Base-by-base conservation (phyloP, 2,797 vertebrate genomes). In the Mormyrops boulengeri region DNA sequence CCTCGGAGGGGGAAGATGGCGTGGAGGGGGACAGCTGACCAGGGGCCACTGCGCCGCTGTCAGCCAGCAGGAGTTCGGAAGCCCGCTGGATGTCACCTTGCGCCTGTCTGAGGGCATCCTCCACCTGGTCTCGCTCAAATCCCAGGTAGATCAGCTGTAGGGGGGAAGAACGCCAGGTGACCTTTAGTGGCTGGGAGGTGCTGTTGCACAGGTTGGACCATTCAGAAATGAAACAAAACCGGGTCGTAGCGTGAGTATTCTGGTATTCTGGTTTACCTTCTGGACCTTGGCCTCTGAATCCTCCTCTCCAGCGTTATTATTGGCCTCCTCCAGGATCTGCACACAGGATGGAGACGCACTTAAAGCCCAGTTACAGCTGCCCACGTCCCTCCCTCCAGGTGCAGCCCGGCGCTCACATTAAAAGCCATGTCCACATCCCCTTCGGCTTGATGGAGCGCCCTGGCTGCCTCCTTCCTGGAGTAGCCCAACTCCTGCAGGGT, bases 61-160 rank as follows among this genome's bases (percentile, higher is more conserved):
- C 95, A 91, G 96, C 96, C 44, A 96, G 94, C 7, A 99, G 95
- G 9, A 97, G 96, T 94, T 98, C 96, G 2, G 97, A 95, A 0
- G 98, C 98, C 49, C 95, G 90, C 38, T 97, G 96, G 60, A 97
- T 89, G 87, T 97, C 97, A 80, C 97, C 98, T 50, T 93, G 94
- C 0, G 96, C 96, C 89, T 96, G 84, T 26, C 93, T 93, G 41
- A 99, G 94, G 0, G 97, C 97, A 0, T 95, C 93, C 38, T 96
- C 94, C 0, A 96, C 96, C 0, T 92, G 91, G 0, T 92, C 94
- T 0, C 90, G 87, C 50, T 97, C 95, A 22, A 99, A 99, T 2
- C 98, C 98, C 93, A 97, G 92, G 55, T 97, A 98, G 26, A 95
- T 66, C 92, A 99, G 91, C 98, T 99, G 89, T 12, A 91, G 41